A percentile compares a stretch with the other conserved stretches of the same genome.
phyloP scores from a whole-genome alignment of 2,113 vertebrate genomes.

The Cheilinus undulatus region DNA sequence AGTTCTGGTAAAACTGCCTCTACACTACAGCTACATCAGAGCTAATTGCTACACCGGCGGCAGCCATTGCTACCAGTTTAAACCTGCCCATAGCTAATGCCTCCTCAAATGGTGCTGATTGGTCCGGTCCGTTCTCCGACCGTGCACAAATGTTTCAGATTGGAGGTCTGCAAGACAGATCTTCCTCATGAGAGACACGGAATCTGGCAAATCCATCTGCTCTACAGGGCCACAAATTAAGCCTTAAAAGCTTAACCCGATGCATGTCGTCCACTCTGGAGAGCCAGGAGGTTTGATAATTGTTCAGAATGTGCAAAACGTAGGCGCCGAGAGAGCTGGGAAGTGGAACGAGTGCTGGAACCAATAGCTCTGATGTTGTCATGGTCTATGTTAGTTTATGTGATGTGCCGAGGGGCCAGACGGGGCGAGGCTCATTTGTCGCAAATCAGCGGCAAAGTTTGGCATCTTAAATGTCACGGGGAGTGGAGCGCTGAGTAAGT shows the following conservation, averaged over 20 bases:
- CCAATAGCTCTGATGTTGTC: conserved; percentile 67
- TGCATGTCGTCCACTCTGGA: conserved; percentile 28
- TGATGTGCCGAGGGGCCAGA: conserved; percentile 33
- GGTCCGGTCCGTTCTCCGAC: too few species aligned
- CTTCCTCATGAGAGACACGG: too few species aligned
- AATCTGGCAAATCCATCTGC: too few species aligned
- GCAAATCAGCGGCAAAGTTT: conserved; percentile 34
- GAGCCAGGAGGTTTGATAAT: conserved; percentile 71
- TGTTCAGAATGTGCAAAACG: conserved; percentile 43
- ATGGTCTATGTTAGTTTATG: conserved; percentile 41
- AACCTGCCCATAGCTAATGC: too few species aligned
- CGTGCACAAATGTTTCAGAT: too few species aligned
- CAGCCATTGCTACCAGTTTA: too few species aligned
- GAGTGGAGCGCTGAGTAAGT: conserved; percentile 34
- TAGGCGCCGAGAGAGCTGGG: conserved; percentile 14
- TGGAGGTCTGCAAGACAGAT: too few species aligned
- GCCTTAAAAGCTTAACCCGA: conserved; percentile 46
- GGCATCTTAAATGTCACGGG: conserved; percentile 38
- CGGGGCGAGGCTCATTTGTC: conserved; percentile 27
- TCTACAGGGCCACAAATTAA: too few species aligned
- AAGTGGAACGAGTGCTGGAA: conserved; percentile 28
- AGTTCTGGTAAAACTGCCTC: too few species aligned
- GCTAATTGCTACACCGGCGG: too few species aligned
- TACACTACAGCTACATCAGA: too few species aligned
- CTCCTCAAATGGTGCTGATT: too few species aligned